phyloP scores from a whole-genome alignment of 2,888 invertebrate species.

The Meiosimyza platycephala region DNA sequence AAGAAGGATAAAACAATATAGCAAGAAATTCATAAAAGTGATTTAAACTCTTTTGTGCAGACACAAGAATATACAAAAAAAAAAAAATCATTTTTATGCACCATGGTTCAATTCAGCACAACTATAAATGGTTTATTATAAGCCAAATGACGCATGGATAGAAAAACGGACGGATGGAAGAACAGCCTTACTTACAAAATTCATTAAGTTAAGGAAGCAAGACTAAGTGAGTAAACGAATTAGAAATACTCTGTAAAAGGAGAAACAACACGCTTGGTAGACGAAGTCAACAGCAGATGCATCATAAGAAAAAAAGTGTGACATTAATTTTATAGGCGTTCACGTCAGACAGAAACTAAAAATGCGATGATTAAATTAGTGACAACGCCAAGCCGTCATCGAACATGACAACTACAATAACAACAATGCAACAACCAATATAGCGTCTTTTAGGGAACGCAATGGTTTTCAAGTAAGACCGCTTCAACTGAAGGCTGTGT shows the following conservation, averaged over 20 bases:
- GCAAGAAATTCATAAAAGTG: background rate
- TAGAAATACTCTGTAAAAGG: background rate
- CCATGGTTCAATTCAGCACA: constrained; percentile 23
- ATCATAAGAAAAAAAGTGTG: constrained; percentile 46
- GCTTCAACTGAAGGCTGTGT: too few relatives aligned
- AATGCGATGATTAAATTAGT: constrained; percentile 10
- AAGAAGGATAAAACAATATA: background rate
- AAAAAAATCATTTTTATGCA: constrained; percentile 13
- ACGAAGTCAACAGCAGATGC: background rate
- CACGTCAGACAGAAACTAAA: constrained; percentile 5
- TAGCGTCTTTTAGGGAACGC: too few relatives aligned
- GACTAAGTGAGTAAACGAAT: constrained; percentile 4
- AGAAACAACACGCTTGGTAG: background rate
- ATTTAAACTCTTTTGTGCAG: constrained; percentile 13
- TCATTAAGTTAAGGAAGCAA: constrained; percentile 7
- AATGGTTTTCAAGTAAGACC: too few relatives aligned
- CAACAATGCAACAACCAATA: background rate
- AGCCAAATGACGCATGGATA: background rate
- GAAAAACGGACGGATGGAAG: too few relatives aligned
- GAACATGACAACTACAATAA: constrained; percentile 26
- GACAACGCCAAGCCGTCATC: background rate
- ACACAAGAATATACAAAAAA: constrained; percentile 7
- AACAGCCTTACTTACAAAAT: background rate
- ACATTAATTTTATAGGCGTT: constrained; percentile 56
- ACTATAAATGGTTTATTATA: constrained; percentile 34